Evolutionary conservation across 2,888 invertebrate genomes (phyloP), one percentile per base, ranked within the genome.

Genomic region (Griposia aprilina): DNA sequence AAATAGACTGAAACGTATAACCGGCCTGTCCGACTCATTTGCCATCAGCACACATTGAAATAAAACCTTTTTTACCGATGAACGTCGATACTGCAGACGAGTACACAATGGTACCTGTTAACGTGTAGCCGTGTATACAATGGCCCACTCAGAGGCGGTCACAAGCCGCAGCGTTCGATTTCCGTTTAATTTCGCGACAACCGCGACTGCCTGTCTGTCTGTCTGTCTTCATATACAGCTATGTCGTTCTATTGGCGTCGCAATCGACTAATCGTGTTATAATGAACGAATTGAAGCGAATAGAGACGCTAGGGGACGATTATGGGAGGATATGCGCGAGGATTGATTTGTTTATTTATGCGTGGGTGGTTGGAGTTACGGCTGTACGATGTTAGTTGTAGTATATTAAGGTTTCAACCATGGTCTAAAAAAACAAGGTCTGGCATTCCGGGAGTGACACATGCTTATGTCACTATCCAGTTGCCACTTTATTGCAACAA

Each of bases 131-230:
- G 13, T 75, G 74, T 70, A 65, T 78, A 88, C 80, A 85, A 86
- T 79, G 76, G 83, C 69, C 73, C 81, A 84, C 81, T 82, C 83
- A 75, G 79, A 80, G 78, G 84, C 85, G 86, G 89, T 95, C 94
- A 91, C 94, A 94, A 92, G 90, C 94, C 95, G 90, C 95, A 94
- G 86, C 86, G 93, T 95, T 96, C 95, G 93, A 96, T 96, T 96
- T 96, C 96, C 96, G 95, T 93, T 95, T 93, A 94, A 95, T 95
- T 94, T 93, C 92, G 89, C 92, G 88, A 91, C 91, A 90, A 91
- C 92, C 92, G 88, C 91, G 86, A 80, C 79, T 87, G 81, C 81
- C 89, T 72, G 73, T 63, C 82, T 82, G 76, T 79, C 82, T 72
- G 76, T 79, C 82, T 72, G 83, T 87, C 86, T 83, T 81, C 79